A percentile compares a stretch with the other conserved stretches of the same genome.
phyloP scores from a whole-genome alignment of 1,140 invertebrate species.

The Drosophila littoralis region DNA sequence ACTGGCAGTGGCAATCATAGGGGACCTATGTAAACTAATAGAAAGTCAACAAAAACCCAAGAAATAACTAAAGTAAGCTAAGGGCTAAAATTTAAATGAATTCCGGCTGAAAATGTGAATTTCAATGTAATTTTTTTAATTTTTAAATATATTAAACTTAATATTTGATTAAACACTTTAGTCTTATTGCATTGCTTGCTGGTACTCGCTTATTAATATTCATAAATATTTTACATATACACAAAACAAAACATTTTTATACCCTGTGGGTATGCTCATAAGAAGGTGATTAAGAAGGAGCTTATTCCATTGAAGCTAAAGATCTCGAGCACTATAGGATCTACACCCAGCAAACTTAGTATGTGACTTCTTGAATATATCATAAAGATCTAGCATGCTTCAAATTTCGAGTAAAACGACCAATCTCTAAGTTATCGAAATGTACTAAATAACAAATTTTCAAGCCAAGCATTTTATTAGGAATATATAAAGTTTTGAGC shows the following conservation, averaged over 20 bases:
- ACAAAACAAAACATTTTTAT: constrained; percentile 11
- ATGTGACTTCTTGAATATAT: too few relatives aligned
- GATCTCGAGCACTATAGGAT: too few relatives aligned
- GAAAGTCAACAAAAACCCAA: background rate
- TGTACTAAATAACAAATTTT: too few relatives aligned
- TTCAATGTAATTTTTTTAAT: background rate
- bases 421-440: too few relatives aligned
- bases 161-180: constrained; percentile 42
- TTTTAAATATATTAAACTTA: constrained; percentile 13
- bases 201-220: constrained; percentile 46
- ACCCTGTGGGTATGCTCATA: background rate
- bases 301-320: background rate
- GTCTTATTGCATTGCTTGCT: constrained; percentile 32
- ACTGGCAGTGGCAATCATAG: constrained; percentile 13
- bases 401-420: too few relatives aligned
- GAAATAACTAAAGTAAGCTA: background rate
- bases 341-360: too few relatives aligned
- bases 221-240: constrained; percentile 29
- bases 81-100: background rate
- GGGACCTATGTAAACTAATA: constrained; percentile 29
- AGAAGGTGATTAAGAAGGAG: too few relatives aligned
- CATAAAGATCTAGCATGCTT: too few relatives aligned
- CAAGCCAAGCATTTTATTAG: too few relatives aligned
- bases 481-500: too few relatives aligned
- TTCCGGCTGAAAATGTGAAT: background rate